Evolutionary conservation across 2,888 invertebrate species (phyloP).

Genomic region (Microchrysa polita): DNA sequence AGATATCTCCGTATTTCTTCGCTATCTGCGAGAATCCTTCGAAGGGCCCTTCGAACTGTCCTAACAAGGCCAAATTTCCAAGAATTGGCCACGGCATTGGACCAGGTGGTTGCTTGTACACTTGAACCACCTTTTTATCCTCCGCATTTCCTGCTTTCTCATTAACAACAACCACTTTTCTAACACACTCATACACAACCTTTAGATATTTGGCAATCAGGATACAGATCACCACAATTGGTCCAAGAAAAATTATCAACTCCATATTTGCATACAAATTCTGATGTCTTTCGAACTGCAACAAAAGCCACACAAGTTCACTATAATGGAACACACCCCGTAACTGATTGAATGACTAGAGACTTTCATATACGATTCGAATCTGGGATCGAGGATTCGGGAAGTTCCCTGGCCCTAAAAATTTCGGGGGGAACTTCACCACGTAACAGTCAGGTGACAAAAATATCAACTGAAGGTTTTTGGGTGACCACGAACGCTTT

Average conservation of each 20-base stretch:
- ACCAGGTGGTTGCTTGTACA: slow-evolving; percentile 69
- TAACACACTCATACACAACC: slow-evolving; percentile 54
- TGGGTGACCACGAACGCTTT: slow-evolving; percentile 44
- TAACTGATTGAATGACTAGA: not conserved
- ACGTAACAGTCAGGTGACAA: slow-evolving; percentile 45
- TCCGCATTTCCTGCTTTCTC: not conserved
- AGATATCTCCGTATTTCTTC: slow-evolving; percentile 77
- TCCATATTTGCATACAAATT: slow-evolving; percentile 49
- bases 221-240: slow-evolving; percentile 50
- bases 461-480: slow-evolving; percentile 46
- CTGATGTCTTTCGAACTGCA: not conserved
- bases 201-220: slow-evolving; percentile 53
- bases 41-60: slow-evolving; percentile 73
- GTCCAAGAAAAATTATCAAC: slow-evolving; percentile 48
- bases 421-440: slow-evolving; percentile 15
- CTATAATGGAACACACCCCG: not conserved
- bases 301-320: slow-evolving; percentile 5
- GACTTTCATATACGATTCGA: too few species aligned
- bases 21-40: slow-evolving; percentile 75
- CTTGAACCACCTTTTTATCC: slow-evolving; percentile 40
- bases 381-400: not conserved
- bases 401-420: slow-evolving; percentile 22
- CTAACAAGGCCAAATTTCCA: slow-evolving; percentile 76
- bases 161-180: slow-evolving; percentile 54
- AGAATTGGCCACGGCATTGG: slow-evolving; percentile 75